Evolutionary conservation across 1,140 invertebrate species (phyloP), one percentile per base, ranked within the genome.

Genomic region (Coelopa frigida): DNA sequence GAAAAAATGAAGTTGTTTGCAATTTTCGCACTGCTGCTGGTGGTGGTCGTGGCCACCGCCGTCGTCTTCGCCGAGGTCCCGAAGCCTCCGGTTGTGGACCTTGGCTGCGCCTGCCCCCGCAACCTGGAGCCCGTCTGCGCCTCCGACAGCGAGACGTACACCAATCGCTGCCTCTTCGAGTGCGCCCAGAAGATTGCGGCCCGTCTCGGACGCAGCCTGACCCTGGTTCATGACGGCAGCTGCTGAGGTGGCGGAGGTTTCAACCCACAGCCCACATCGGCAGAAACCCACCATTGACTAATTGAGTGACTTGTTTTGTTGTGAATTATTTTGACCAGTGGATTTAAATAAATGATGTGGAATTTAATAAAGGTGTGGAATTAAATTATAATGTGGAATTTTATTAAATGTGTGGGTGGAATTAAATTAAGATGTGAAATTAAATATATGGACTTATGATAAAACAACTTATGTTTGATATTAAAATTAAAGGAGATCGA

Each of bases 121-220:
- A 53, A 52, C 40, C 52, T 52, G 14, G 37, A 50, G 2, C 53
- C 46, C 3, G 55, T 66, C 14, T 67, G 63, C 23, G 63, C 58
- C 23, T 52, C 52, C 10, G 57, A 67, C 36, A 33, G 18, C 18
- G 7, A 8, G 1, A 63, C 51, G 17, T 67, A 67, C 27, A n/a
- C 37, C 23, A 67, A 59, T 45, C n/a, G 20, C 15, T 67, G 63
- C 37, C 47, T 53, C 14, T 40, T 66, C 22, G 6, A 35, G 0
- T 67, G 63, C 27, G 35, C 26, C 35, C 47, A 39, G 24, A 38
- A 52, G 15, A 46, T 36, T 12, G 21, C 45, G 6, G 33, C 39
- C 0, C 46, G 50, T 1, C 21, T 50, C 6, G 57, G 58, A 22
- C 51, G 49, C 22, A 39, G 4, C 7, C 23, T 65, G n/a, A 42